Conservation (phyloP, 2,113 vertebrate genomes). For the Sorex araneus region DNA sequence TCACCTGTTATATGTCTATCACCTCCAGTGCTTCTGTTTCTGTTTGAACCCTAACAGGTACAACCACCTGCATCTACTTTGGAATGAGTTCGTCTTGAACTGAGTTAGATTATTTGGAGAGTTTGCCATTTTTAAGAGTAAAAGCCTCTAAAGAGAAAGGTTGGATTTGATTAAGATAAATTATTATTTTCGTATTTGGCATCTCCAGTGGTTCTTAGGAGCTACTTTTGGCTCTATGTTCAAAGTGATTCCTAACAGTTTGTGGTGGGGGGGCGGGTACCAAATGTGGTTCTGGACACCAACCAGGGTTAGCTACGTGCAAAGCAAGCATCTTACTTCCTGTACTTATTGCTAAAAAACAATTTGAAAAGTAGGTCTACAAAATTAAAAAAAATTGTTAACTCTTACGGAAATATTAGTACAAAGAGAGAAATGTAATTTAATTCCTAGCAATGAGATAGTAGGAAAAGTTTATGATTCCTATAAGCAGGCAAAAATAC, state of each 20-base stretch:
- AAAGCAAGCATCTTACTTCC: no score
- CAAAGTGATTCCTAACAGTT: no score
- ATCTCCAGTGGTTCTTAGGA: no score
- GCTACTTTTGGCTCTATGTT: no score
- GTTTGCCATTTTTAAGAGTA: constrained; percentile 7
- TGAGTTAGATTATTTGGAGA: not conserved
- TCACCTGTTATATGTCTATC: not conserved
- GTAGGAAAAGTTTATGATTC: constrained; percentile 6
- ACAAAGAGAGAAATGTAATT: not conserved
- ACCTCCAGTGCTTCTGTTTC: constrained; percentile 16
- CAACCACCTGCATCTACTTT: not conserved
- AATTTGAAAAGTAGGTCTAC: not conserved
- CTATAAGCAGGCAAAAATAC: not conserved
- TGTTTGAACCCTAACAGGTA: not conserved
- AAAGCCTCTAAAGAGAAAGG: constrained; percentile 21
- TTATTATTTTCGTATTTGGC: no score
- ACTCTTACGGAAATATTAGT: constrained; percentile 36
- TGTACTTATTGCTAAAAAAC: not conserved
- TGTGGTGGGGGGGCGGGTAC: no score
- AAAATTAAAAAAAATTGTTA: not conserved
- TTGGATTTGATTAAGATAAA: not conserved
- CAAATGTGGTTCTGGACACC: no score
- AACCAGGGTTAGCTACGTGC: no score
- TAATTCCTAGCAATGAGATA: not conserved
- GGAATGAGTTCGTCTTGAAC: not conserved